Evolutionary conservation across 2,113 vertebrate genomes (phyloP), one percentile per base, ranked within the genome.

Genomic region (Condylura cristata): DNA sequence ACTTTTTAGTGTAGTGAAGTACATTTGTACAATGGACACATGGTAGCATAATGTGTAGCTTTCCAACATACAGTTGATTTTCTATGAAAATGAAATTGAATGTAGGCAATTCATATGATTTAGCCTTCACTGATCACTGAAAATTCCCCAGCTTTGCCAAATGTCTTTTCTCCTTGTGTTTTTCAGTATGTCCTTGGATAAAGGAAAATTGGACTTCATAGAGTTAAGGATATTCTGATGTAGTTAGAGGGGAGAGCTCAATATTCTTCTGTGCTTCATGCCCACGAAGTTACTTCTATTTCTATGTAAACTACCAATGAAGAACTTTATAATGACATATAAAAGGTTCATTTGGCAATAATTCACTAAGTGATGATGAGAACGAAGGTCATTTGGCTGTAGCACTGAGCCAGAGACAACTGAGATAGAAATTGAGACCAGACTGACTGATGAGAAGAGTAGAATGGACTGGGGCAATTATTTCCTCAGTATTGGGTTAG

Each of bases 21-120:
- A 3, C 24, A 32, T 51, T 61, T 37, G 32, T 13, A 68, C 11
- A 65, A 28, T 2, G n/a, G 41, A 66, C 24, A 30, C 34, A 3
- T 37, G 12, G 8, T 30, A 37, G 0, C 2, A 9, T 78, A 5
- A 12, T 18, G 17, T 2, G 39, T 8, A 60, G 28, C 0, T 76
- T n/a, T 44, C 53, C 16, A 48, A 65, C 11, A 11, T 10, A 18
- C 10, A 32, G 6, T 12, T 78, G 28, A 30, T 46, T 84, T 48
- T 65, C 32, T 93, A n/a, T 51, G 13, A 78, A 81, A 72, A 68
- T 8, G 60, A 93, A 80, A 93, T 51, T 76, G 14, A 86, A 56
- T 63, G 20, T 18, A 39, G 3, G 39, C 13, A 39, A 79, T n/a
- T 51, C 14, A 3, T 86, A 41, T 4, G 53, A 5, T 30, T 41